Evolutionary conservation across 2,797 vertebrate species (phyloP), one percentile per base, ranked within the genome.

Genomic region (Odontamblyopus lacepedii): DNA sequence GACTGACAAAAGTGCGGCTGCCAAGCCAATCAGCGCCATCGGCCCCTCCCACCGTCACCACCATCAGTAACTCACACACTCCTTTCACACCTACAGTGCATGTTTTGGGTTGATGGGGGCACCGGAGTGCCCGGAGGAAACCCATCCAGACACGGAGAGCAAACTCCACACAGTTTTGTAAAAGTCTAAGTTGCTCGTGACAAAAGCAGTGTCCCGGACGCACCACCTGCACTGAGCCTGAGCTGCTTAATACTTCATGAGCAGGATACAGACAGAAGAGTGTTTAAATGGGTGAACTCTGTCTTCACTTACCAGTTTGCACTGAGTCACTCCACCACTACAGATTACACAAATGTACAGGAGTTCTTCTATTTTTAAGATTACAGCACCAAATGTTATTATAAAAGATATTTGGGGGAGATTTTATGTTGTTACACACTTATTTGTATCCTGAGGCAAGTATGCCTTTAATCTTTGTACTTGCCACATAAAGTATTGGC

Each of bases 201-300:
- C 62, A 72, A 48, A 61, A 71, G 50, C 48, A 70, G 32, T 30
- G 35, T 71, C 19, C 12, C 11, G 38, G n/a, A 64, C 12, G 27
- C 50, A 74, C 51, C 48, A 19, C 26, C 56, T 64, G 51, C 56
- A 57, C 53, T 71, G 27, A 70, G 38, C 56, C 56, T 64, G 16
- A 59, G 5, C 29, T 9, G 0, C 27, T 76, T 61, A 73, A 79
- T 71, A 59, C 57, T 64, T 50, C 67, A 69, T 72, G 32, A 79
- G 30, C 55, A 63, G 62, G 70, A 23, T 41, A 66, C 44, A 13
- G 12, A 27, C 13, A 63, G 8, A 50, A 35, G 30, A 64, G 53
- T 35, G 66, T 63, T 65, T 75, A 73, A 77, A 68, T 48, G 69
- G 38, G 23, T 64, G 11, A 74, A 70, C 55, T 12, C 26, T 71